Percentiles rank a stretch among this genome's conserved stretches.
Conservation (phyloP, 2,113 vertebrate species). For the human (Homo sapiens) region DNA sequence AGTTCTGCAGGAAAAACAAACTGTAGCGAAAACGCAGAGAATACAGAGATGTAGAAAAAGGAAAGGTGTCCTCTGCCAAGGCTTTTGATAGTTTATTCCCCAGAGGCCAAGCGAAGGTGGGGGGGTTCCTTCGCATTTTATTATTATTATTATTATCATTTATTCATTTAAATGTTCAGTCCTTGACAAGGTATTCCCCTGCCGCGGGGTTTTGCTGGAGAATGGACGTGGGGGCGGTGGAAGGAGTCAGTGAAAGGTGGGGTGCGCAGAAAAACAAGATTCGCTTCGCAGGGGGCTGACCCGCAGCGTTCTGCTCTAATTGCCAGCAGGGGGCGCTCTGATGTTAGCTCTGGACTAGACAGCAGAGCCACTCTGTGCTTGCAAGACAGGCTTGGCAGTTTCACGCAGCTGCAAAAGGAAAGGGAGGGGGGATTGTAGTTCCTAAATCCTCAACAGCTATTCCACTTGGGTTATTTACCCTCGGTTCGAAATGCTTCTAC, state of each 20-base stretch:
- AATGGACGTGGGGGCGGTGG: neutral
- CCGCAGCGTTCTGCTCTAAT: neutral
- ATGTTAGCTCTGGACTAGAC: constrained; percentile 80
- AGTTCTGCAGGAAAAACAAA: neutral
- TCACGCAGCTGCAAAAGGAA: constrained; percentile 59
- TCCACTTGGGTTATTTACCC: constrained; percentile 65
- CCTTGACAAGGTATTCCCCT: neutral
- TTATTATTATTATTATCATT: neutral
- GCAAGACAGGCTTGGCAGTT: constrained; percentile 43
- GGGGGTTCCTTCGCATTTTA: neutral
- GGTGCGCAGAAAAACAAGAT: neutral
- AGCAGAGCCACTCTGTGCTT: neutral
- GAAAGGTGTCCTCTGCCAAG: neutral
- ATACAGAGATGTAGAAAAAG: constrained; percentile 38
- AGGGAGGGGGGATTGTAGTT: neutral
- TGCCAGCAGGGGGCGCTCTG: constrained; percentile 94
- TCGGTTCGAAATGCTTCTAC: constrained; percentile 15
- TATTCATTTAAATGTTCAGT: constrained; percentile 39
- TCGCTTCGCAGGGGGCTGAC: constrained; percentile 22
- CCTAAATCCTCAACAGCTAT: constrained; percentile 52
- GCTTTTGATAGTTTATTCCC: neutral
- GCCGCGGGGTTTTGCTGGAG: neutral
- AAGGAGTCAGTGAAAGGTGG: neutral
- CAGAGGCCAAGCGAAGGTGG: neutral
- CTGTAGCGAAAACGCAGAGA: neutral